Evolutionary conservation across 2,113 vertebrate genomes (phyloP), one percentile per base, ranked within the genome.

Genomic region (Mesocricetus auratus): DNA sequence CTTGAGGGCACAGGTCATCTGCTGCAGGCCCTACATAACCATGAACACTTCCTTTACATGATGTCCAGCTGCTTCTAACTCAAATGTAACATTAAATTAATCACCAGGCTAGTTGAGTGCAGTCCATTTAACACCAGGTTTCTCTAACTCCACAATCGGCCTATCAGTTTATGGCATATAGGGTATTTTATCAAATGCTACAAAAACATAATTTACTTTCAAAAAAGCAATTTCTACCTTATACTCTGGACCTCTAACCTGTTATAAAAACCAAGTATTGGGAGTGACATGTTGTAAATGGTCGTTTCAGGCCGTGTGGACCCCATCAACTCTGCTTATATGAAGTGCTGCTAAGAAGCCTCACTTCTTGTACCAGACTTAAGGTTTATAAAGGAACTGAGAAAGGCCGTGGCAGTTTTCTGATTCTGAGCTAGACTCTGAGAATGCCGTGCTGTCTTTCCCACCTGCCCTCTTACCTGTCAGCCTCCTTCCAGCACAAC

Each of bases 171-270:
- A 53, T n/a, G n/a, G 81, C 58, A 4, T 9, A 17, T 58, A 5
- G 45, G 45, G 6, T 15, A 74, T 89, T 93, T 66, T 77, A 36
- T 92, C 75, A 82, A 77, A 75, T 7, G 53, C 90, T 89, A 24
- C 77, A 73, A 19, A 93, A 92, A 91, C 77, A 86, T 50, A 33
- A 33, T 56, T 42, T 93, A 50, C 53, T 92, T 90, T 69, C 4
- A 39, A 56, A 96, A 56, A 89, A 94, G 89, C 68, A 64, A 19
- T 94, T 96, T 94, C 73, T 68, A 47, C 69, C 75, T 11, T 77
- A 33, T 8, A 29, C 16, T 39, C 73, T 68, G n/a, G 4, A 47
- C 62, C 29, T 77, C 69, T 85, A 11, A 47, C 69, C 77, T 82
- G 36, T 81, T 91, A 64, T 47, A 91, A 93, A 85, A 58, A 29